Evolutionary conservation across 2,797 vertebrate species (phyloP).

Genomic region (Pitangus sulphuratus): DNA sequence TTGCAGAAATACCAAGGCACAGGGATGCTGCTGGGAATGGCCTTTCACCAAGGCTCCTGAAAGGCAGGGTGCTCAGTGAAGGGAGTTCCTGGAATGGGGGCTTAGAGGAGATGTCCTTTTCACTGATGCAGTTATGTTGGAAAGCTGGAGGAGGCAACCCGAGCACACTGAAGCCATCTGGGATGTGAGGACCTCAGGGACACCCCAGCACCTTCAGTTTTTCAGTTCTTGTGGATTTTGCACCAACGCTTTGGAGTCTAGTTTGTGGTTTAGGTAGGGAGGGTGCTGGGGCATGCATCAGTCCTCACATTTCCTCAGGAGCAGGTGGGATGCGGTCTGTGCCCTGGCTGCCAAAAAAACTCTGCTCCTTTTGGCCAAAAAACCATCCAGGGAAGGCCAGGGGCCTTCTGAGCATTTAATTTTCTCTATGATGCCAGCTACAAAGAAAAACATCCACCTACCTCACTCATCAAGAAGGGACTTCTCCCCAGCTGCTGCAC

Average conservation of each 20-base stretch:
- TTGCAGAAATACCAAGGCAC: fast-evolving
- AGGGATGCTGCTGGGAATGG: not conserved
- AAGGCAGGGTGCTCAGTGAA: not conserved
- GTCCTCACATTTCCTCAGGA: fast-evolving
- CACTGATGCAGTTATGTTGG: not conserved
- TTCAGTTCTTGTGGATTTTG: not conserved
- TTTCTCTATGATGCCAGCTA: not conserved
- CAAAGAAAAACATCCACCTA: not conserved
- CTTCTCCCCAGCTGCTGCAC: not conserved
- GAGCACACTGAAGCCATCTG: fast-evolving
- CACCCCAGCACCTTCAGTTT: not conserved
- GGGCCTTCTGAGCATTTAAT: not conserved
- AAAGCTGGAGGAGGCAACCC: not conserved
- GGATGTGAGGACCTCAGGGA: not conserved
- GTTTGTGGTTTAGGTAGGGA: not conserved
- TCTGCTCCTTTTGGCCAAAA: not conserved
- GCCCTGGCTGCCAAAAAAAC: not conserved
- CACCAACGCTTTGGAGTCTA: fast-evolving
- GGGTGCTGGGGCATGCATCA: fast-evolving
- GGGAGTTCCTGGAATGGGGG: not conserved
- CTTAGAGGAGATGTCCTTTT: not conserved
- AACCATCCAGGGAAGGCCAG: not conserved
- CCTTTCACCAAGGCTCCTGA: not conserved
- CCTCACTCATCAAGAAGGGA: not conserved
- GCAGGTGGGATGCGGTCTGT: fast-evolving